A percentile compares a stretch with the other conserved stretches of the same genome.
phyloP scores from a whole-genome alignment of 2,113 vertebrate species.

The Elgaria multicarinata region DNA sequence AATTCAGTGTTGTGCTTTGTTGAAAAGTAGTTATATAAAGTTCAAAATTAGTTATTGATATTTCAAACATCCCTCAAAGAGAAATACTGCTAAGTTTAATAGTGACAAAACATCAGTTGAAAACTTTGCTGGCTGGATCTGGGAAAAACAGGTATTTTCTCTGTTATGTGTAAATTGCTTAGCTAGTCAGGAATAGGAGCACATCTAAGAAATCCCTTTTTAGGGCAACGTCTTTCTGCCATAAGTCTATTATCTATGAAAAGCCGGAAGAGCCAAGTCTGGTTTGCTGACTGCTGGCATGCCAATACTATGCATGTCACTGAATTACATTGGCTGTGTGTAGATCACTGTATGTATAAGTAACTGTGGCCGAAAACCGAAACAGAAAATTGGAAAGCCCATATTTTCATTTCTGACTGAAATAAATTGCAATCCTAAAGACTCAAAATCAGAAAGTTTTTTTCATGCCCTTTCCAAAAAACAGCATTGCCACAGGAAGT shows the following conservation, averaged over 20 bases:
- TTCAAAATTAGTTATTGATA: not conserved
- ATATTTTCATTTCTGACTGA: not conserved
- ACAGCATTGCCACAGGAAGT: too few species aligned
- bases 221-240: too few species aligned
- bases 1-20: not conserved
- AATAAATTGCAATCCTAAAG: not conserved
- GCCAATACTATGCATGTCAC: too few species aligned
- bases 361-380: not conserved
- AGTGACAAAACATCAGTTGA: not conserved
- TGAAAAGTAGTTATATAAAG: not conserved
- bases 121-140: not conserved
- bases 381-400: not conserved
- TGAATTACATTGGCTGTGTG: too few species aligned
- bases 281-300: too few species aligned
- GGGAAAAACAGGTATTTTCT: not conserved
- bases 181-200: too few species aligned
- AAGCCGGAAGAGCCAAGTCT: too few species aligned
- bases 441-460: not conserved
- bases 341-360: too few species aligned
- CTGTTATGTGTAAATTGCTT: too few species aligned
- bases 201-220: not conserved
- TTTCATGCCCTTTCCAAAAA: too few species aligned
- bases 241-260: too few species aligned
- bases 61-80: constrained; percentile 4
- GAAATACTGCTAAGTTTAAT: constrained; percentile 1